Percentiles rank a stretch among this genome's conserved stretches.
Evolutionary conservation across 2,797 vertebrate genomes (phyloP).

Genomic region (Yasuhikotakia modesta): DNA sequence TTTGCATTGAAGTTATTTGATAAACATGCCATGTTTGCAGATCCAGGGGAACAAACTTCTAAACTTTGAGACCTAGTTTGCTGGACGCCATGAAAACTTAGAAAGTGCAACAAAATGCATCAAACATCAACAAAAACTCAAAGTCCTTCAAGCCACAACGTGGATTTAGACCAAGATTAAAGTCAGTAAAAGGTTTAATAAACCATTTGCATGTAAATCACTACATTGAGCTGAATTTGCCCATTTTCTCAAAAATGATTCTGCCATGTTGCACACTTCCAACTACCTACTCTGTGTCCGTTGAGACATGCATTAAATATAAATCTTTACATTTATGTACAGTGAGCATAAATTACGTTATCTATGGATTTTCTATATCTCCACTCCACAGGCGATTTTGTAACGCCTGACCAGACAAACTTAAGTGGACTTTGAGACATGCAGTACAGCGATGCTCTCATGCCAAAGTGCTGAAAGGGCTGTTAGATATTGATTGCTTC

Average conservation of each 20-base stretch:
- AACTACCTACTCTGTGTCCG: neutral
- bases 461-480: conserved; percentile 40
- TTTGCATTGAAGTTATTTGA: conserved; percentile 33
- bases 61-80: conserved; percentile 55
- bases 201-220: neutral
- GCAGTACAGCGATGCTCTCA: conserved; percentile 43
- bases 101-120: too few relatives aligned
- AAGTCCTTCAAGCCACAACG: neutral
- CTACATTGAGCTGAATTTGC: neutral
- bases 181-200: neutral
- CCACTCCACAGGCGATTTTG: conserved; percentile 37
- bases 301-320: neutral
- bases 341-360: conserved; percentile 17
- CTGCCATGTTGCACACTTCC: neutral
- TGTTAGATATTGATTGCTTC: conserved; percentile 49
- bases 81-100: conserved; percentile 20
- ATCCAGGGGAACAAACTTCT: conserved; percentile 11
- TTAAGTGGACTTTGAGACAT: conserved; percentile 53
- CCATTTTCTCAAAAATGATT: too few relatives aligned
- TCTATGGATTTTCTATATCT: conserved; percentile 26
- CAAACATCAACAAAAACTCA: too few relatives aligned
- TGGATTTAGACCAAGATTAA: too few relatives aligned
- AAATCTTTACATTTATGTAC: neutral
- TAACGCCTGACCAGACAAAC: conserved; percentile 43
- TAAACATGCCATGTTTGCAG: conserved; percentile 26